Base-by-base conservation (phyloP, 2,113 vertebrate species). In the Phalacrocorax aristotelis region DNA sequence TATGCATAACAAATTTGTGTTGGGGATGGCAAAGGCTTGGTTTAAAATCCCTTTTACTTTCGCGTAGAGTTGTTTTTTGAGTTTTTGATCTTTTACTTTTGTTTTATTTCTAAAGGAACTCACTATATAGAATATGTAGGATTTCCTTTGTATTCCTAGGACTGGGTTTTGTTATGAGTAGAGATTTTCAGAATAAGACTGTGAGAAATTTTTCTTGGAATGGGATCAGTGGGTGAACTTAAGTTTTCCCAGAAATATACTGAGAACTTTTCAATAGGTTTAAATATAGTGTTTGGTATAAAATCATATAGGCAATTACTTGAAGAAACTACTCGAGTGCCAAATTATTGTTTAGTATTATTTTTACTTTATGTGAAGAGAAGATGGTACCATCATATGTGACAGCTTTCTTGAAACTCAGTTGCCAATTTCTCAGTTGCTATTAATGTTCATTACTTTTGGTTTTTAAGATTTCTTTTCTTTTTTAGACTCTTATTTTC, bases 1-100 rank as follows among this genome's bases (percentile, higher is more conserved):
- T 7, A 46, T 7, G 16, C 44, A 46, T 66, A 42, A 78, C 0
- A 3, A 88, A 65, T 23, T 52, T 1, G 0, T 72, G 4, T 38
- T 49, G 18, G 5, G 2, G 4, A 8, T 61, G 14, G 40, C 57
- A 65, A 6, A 49, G 18, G n/a, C 14, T 87, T 80, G 10, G 8
- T 75, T 66, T 89, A 40, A 84, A 78, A 64, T 82, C 61, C 19
- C 6, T 46, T 72, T 64, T 66, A 21, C n/a, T 82, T 91, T 68
- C 30, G 15, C 1, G 1, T 54, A 13, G 34, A 44, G 16, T 42
- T 83, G 23, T 1, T 8, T 68, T 68, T 60, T 51, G 25, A 52
- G 18, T 8, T 49, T 82, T 76, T 44, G 5, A 10, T 29, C 36
- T 29, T 51, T 60, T 51, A 13, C 15, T 54, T 40, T 65, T 36